Conservation (phyloP, 2,888 invertebrate genomes). For the Lasioglossum morio region DNA sequence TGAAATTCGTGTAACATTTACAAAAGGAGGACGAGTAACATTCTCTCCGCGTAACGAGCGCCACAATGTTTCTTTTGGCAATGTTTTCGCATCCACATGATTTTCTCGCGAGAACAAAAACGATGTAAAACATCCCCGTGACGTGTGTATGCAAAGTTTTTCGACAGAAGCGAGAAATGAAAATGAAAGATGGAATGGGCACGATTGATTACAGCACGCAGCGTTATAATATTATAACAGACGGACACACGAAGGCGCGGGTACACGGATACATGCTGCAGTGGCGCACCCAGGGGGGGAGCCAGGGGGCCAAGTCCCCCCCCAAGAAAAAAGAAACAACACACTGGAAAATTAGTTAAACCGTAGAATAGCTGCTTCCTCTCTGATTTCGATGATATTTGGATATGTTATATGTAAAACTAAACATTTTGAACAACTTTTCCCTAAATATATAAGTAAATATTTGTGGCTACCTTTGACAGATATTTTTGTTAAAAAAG, state of each 20-base stretch:
- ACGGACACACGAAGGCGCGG: slow-evolving; percentile 42
- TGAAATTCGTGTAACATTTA: slow-evolving; percentile 52
- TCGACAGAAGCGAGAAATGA: neutral
- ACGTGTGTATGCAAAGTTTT: neutral
- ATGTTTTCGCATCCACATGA: slow-evolving; percentile 23
- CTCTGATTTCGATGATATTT: too few relatives aligned
- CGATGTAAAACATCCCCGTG: slow-evolving; percentile 16
- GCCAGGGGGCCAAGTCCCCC: too few relatives aligned
- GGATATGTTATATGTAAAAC: too few relatives aligned
- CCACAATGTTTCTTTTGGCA: neutral
- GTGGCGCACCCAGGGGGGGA: too few relatives aligned
- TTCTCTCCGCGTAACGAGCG: slow-evolving; percentile 36
- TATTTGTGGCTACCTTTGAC: too few relatives aligned
- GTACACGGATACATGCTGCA: slow-evolving; percentile 41
- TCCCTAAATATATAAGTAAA: too few relatives aligned
- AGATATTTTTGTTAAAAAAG: too few relatives aligned
- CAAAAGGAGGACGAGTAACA: slow-evolving; percentile 48
- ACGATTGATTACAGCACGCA: slow-evolving; percentile 33
- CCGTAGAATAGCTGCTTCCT: too few relatives aligned
- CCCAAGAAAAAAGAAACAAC: too few relatives aligned
- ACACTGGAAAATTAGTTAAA: too few relatives aligned
- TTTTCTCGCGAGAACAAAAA: slow-evolving; percentile 23
- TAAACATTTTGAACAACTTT: too few relatives aligned
- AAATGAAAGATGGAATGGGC: slow-evolving; percentile 33
- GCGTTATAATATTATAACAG: slow-evolving; percentile 33